phyloP scores from a whole-genome alignment of 2,113 vertebrate species.

The Odontophorus gujanensis region DNA sequence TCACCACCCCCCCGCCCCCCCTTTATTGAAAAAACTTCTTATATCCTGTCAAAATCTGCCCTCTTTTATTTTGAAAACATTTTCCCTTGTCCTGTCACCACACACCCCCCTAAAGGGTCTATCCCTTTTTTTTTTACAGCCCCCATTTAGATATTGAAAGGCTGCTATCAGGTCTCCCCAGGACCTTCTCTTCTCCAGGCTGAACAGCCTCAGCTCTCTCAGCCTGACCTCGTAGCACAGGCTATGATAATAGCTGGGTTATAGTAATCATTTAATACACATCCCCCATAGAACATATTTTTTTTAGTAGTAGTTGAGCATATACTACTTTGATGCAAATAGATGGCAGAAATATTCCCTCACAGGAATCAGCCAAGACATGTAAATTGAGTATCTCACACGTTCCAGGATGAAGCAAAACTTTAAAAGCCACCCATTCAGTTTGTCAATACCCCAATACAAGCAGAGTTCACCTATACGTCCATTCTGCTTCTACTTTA shows the following conservation, averaged over 20 bases:
- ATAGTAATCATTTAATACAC: neutral
- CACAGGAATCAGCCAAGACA: neutral
- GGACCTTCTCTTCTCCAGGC: too few species aligned
- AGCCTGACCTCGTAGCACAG: too few species aligned
- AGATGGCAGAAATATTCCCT: neutral
- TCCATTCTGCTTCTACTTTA: fast-evolving
- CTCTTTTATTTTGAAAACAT: too few species aligned
- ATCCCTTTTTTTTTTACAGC: too few species aligned
- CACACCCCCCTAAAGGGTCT: too few species aligned
- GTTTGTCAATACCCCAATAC: neutral
- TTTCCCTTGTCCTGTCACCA: too few species aligned
- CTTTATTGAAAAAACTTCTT: too few species aligned
- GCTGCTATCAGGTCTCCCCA: too few species aligned
- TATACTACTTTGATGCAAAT: neutral
- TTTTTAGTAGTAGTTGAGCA: neutral
- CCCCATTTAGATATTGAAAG: too few species aligned
- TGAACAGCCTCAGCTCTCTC: too few species aligned
- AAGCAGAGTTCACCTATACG: neutral
- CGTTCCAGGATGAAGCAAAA: neutral
- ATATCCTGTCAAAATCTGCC: too few species aligned
- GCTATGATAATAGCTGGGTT: neutral
- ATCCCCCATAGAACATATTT: neutral
- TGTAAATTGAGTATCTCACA: neutral
- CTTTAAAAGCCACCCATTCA: neutral
- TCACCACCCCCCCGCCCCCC: too few species aligned